Evolutionary conservation across 2,113 vertebrate species (phyloP).

Genomic region (Cisticola juncidis): DNA sequence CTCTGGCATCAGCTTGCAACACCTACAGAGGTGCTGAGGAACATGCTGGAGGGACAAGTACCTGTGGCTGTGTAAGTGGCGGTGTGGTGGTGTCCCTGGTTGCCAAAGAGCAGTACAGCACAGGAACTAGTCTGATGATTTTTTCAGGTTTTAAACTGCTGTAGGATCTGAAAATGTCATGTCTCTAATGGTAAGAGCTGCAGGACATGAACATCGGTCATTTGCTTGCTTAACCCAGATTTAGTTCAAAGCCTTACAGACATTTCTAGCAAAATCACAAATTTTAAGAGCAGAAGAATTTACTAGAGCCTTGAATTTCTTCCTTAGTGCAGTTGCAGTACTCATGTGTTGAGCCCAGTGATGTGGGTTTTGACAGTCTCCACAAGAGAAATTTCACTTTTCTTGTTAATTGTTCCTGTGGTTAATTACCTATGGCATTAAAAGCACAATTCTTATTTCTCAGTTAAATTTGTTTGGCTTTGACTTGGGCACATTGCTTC

Average conservation of each 20-base stretch:
- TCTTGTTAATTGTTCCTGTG: not conserved
- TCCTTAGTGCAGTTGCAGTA: not conserved
- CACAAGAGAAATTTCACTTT: not conserved
- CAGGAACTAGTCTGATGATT: not conserved
- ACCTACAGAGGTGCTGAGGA: not conserved
- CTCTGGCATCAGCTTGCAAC: not conserved
- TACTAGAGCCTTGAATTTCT: not conserved
- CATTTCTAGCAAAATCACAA: not conserved
- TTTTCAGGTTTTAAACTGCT: not conserved
- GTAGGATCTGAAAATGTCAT: not conserved
- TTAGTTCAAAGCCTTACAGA: not conserved
- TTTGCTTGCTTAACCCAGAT: not conserved
- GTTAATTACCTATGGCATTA: not conserved
- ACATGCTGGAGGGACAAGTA: accelerated
- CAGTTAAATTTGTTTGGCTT: not conserved
- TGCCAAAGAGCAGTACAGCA: not conserved
- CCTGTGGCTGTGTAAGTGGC: not conserved
- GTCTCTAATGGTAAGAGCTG: not conserved
- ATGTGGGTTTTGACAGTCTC: not conserved
- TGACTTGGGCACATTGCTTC: not conserved
- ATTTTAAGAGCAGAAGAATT: not conserved
- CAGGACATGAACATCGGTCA: accelerated
- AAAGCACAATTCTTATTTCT: not conserved
- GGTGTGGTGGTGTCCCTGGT: not conserved
- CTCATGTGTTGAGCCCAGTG: not conserved